A percentile compares a stretch with the other conserved stretches of the same genome.
Conservation (phyloP, 2,113 vertebrate species). For the Caretta caretta region DNA sequence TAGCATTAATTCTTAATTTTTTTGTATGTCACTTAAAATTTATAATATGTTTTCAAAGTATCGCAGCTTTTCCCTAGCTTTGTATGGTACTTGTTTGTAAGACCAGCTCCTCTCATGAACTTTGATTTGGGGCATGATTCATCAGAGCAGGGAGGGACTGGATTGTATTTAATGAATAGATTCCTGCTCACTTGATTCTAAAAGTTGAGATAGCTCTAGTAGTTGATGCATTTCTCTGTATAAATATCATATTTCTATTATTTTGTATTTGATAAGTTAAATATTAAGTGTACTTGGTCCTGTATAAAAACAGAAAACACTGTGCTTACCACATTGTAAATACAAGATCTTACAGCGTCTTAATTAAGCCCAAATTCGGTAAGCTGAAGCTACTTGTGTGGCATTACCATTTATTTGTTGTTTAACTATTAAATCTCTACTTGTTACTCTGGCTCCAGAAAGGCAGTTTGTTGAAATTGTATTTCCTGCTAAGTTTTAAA, state of each 20-base stretch:
- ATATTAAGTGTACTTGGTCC: background rate
- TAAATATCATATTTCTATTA: background rate
- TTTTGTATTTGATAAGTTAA: background rate
- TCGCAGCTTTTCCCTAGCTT: background rate
- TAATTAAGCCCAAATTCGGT: background rate
- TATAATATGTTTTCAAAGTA: background rate
- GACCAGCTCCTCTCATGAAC: background rate
- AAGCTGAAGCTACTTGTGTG: background rate
- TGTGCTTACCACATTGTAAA: background rate
- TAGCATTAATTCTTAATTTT: accelerated
- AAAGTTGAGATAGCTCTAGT: background rate
- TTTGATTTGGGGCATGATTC: background rate
- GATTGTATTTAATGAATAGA: background rate
- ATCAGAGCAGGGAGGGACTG: background rate
- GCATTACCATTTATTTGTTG: background rate
- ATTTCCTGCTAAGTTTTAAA: background rate
- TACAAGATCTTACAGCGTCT: background rate
- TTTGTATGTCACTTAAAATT: no score
- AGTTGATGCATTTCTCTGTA: background rate
- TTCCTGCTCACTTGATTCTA: background rate
- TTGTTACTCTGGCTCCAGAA: background rate
- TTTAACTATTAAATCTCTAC: background rate
- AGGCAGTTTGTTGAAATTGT: background rate
- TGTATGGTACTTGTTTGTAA: background rate
- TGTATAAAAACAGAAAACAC: background rate